These are phyloP conservation scores for Myopa testacea DNA, from an alignment of 2,888 invertebrate species.

Conservation along the genomic window DNA sequence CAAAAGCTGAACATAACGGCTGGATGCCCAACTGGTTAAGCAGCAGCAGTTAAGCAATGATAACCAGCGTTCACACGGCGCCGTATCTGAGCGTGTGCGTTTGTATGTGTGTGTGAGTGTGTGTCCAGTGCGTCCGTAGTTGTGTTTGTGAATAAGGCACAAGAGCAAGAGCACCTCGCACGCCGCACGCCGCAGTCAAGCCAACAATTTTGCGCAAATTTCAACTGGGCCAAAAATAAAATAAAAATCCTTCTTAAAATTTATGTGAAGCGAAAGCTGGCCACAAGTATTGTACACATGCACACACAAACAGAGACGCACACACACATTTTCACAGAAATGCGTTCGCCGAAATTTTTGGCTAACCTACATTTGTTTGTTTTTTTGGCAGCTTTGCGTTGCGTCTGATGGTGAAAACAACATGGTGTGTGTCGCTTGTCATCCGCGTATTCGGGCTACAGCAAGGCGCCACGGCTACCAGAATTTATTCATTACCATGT, in stretches of 20 bases:
- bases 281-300: conserved; percentile 19
- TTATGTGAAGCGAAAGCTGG: conserved; percentile 20
- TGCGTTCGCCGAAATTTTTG: conserved; percentile 12
- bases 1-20: not conserved
- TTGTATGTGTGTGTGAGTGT: conserved; percentile 9
- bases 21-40: not conserved
- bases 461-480: not conserved
- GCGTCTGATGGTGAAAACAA: not conserved
- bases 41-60: not conserved
- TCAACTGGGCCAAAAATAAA: conserved; percentile 39
- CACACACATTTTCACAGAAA: not conserved
- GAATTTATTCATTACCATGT: conserved; percentile 1
- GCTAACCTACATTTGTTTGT: conserved; percentile 22
- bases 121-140: not conserved
- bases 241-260: conserved; percentile 16
- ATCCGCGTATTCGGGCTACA: not conserved
- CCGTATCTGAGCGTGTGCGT: not conserved
- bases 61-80: too few species aligned
- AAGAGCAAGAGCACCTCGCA: not conserved
- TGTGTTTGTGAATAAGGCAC: not conserved
- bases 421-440: not conserved
- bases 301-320: conserved; percentile 11
- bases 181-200: not conserved
- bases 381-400: conserved; percentile 9
- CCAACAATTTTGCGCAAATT: conserved; percentile 44